Percentiles rank a stretch among this genome's conserved stretches.
Conservation (phyloP, 2,888 invertebrate genomes). For the Amphipoea lucens region DNA sequence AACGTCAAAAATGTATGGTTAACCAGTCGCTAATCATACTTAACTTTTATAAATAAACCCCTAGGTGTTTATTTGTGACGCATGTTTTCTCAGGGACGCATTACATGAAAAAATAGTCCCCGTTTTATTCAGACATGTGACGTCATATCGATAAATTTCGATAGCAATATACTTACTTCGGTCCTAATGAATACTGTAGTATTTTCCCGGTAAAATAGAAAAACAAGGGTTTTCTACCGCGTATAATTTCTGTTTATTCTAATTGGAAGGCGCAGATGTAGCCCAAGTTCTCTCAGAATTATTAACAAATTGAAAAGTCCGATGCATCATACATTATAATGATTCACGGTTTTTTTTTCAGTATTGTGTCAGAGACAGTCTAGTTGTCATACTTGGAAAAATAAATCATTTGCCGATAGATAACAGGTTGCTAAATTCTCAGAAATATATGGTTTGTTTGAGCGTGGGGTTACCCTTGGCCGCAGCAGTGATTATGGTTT, state of each 20-base stretch:
- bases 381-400: background rate
- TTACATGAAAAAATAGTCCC: background rate
- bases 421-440: background rate
- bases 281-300: background rate
- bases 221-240: background rate
- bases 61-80: background rate
- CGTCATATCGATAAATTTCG: background rate
- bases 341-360: background rate
- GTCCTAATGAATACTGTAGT: background rate
- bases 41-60: background rate
- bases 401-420: background rate
- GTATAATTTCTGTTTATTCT: background rate
- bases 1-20: background rate
- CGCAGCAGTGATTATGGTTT: background rate
- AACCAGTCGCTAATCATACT: background rate
- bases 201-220: background rate
- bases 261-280: too few relatives aligned
- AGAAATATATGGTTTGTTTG: background rate
- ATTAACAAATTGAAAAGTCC: background rate
- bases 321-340: background rate
- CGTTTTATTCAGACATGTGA: background rate
- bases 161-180: background rate
- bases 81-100: background rate
- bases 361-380: background rate
- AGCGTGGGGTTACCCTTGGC: background rate